A percentile compares a stretch with the other conserved stretches of the same genome.
Evolutionary conservation across 2,113 vertebrate genomes (phyloP).

Genomic region (Alces alces): DNA sequence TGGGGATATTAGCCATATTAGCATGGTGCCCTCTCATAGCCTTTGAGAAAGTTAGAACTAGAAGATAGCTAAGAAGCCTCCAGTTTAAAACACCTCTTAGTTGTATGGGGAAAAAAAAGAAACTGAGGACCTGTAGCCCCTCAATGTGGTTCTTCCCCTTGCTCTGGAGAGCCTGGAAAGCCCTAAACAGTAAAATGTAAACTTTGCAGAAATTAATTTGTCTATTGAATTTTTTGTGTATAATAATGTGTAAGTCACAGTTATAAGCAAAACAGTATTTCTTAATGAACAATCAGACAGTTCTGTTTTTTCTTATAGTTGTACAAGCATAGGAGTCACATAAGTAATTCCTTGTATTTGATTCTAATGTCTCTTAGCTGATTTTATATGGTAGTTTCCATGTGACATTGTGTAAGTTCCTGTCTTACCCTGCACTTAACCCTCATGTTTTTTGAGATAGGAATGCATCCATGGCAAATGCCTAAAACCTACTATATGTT

Average conservation of each 20-base stretch:
- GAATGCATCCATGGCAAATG: background rate
- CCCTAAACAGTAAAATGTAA: slow-evolving; percentile 40
- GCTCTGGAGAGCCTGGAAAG: slow-evolving; percentile 54
- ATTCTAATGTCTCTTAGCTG: background rate
- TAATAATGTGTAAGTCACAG: background rate
- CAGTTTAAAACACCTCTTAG: background rate
- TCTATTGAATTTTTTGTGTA: background rate
- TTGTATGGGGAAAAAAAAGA: background rate
- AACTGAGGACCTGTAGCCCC: background rate
- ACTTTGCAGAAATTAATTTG: background rate
- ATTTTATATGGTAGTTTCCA: background rate
- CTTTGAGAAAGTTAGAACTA: background rate
- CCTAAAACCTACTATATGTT: background rate
- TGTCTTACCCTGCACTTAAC: background rate
- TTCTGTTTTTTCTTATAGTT: background rate
- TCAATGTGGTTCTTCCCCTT: slow-evolving; percentile 50
- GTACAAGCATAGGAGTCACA: background rate
- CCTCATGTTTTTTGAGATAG: background rate
- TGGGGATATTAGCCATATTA: slow-evolving; percentile 61
- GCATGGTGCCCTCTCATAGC: slow-evolving; percentile 7
- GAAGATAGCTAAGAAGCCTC: background rate
- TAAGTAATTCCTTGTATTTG: background rate
- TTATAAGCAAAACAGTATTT: slow-evolving; percentile 1
- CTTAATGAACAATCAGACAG: background rate
- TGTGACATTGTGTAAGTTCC: background rate